phyloP scores from a whole-genome alignment of 2,113 vertebrate species.

The Callopanchax toddi region DNA sequence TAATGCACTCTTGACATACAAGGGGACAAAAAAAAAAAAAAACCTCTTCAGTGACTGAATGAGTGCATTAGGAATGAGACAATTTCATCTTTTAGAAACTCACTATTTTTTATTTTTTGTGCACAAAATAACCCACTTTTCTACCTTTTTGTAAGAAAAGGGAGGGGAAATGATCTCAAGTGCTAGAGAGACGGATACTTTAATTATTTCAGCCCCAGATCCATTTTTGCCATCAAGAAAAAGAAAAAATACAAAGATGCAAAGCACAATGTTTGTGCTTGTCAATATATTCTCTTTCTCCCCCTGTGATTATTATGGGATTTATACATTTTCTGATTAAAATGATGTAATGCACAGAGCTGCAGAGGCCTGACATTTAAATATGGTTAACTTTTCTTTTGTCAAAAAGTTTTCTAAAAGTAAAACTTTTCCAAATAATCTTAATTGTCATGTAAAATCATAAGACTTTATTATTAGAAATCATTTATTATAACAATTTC shows the following conservation, averaged over 20 bases:
- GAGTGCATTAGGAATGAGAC: slow-evolving; percentile 16
- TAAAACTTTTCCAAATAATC: too few relatives aligned
- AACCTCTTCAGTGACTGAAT: slow-evolving; percentile 7
- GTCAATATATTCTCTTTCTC: too few relatives aligned
- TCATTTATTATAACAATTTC: neutral
- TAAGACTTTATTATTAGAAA: neutral
- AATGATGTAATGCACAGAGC: too few relatives aligned
- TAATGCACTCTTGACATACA: slow-evolving; percentile 13
- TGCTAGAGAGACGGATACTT: slow-evolving; percentile 1
- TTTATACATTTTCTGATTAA: too few relatives aligned
- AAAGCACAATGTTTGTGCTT: too few relatives aligned
- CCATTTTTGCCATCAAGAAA: neutral
- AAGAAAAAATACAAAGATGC: neutral
- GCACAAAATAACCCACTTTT: neutral
- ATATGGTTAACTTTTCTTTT: too few relatives aligned
- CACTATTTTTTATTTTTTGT: neutral
- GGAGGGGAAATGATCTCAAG: neutral
- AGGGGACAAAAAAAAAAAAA: neutral
- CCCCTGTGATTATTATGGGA: too few relatives aligned
- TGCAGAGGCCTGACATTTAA: too few relatives aligned
- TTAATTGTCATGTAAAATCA: too few relatives aligned
- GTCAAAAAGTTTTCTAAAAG: too few relatives aligned
- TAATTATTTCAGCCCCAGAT: slow-evolving; percentile 2
- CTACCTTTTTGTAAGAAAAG: neutral
- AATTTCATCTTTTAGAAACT: neutral